Conservation (phyloP, 1,140 invertebrate species). For the Dendroctonus valens region DNA sequence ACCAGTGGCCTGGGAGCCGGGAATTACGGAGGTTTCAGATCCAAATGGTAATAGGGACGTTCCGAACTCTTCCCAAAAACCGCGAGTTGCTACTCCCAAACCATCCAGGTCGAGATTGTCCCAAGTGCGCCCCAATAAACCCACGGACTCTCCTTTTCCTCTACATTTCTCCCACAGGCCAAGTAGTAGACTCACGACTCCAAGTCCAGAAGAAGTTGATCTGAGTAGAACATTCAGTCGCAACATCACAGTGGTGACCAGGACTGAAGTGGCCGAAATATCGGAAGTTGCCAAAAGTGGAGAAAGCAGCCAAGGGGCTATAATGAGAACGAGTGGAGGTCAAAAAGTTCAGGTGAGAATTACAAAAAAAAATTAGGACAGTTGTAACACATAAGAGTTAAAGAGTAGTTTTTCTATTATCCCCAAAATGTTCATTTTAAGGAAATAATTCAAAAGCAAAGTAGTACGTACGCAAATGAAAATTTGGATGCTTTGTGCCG, state of each 20-base stretch:
- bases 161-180: slow-evolving; percentile 25
- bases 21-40: slow-evolving; percentile 10
- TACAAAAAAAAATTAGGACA: no score
- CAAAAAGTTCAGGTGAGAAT: background rate
- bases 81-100: slow-evolving; percentile 40
- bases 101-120: slow-evolving; percentile 50
- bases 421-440: no score
- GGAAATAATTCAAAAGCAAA: no score
- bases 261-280: slow-evolving; percentile 1
- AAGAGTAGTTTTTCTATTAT: no score
- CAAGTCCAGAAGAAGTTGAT: slow-evolving; percentile 3
- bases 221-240: slow-evolving; percentile 30
- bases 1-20: slow-evolving; percentile 6
- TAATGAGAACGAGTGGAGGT: no score
- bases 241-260: slow-evolving; percentile 20
- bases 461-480: no score
- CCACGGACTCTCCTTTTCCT: background rate
- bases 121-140: background rate
- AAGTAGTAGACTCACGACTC: background rate
- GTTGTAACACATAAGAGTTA: no score
- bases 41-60: slow-evolving; percentile 34
- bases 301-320: background rate
- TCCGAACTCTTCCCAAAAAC: slow-evolving; percentile 53
- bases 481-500: background rate
- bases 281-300: background rate